Evolutionary conservation across 2,888 invertebrate species (phyloP).

Genomic region (Carcina quercana): DNA sequence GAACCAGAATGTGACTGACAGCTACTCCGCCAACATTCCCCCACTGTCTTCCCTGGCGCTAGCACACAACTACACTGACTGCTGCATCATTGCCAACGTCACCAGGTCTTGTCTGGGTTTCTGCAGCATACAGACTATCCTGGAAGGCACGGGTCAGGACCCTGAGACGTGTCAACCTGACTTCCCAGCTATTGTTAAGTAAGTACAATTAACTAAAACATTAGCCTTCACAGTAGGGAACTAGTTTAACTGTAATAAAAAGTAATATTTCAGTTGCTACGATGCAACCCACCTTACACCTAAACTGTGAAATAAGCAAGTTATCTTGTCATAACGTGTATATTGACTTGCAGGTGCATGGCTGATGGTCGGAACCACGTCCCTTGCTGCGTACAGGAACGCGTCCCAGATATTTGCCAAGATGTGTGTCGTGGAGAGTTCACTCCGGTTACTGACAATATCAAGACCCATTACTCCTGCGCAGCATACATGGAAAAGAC

Average conservation of each 20-base stretch:
- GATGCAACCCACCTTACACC: no score
- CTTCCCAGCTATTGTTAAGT: constrained; percentile 84
- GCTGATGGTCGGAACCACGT: constrained; percentile 89
- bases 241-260: no score
- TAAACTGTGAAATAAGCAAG: no score
- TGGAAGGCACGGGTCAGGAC: constrained; percentile 86
- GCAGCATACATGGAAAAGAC: constrained; percentile 88
- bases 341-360: constrained; percentile 78
- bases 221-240: no score
- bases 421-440: constrained; percentile 91
- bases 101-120: constrained; percentile 84
- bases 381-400: constrained; percentile 87
- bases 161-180: constrained; percentile 87
- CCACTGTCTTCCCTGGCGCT: constrained; percentile 51
- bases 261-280: no score
- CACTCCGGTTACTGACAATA: constrained; percentile 87
- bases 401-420: constrained; percentile 88
- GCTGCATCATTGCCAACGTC: constrained; percentile 82
- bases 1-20: constrained; percentile 62
- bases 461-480: constrained; percentile 89
- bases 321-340: no score
- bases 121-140: constrained; percentile 85
- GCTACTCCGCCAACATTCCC: constrained; percentile 55
- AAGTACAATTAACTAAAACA: no score
- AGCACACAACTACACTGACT: constrained; percentile 87